Base-by-base conservation (phyloP, 2,888 invertebrate species). In the Lochmaea capreae region DNA sequence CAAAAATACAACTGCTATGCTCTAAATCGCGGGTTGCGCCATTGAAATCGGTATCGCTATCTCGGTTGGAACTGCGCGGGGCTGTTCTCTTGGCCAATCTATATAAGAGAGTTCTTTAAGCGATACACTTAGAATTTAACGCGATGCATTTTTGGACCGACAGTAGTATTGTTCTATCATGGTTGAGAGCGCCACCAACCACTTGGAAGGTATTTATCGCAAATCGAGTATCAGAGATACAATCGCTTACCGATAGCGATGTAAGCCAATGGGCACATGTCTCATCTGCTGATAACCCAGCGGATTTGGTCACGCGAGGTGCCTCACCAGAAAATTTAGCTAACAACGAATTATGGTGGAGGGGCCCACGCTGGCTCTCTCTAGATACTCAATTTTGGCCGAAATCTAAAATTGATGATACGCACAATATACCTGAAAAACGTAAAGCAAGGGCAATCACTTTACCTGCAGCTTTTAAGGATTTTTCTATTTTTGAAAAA, bases 1-100 rank as follows among this genome's bases (percentile, higher is more conserved):
- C 43, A 58, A 22, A 46, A 11, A 57, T 70, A 42, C 39, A 39
- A 26, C 54, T 79, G 18, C 12, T 80, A 10, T 67, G 74, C 42
- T 74, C 78, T 6, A 80, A 79, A 68, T 74, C 78, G 6, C 71
- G 74, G 16, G 76, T 79, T 2, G 74, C 78, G 0, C 80, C 81
- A 8, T 49, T 79, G 22, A 79, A 78, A 69, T 58, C n/a, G 11
- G 39, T 57, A 22, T 76, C 77, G 2, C 58, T 79, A 12, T 79
- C 79, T 11, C 46, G 72, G 59, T 46, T 72, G 2, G 75, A 75
- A 39, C 26, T 71, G 33, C 63, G 70, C 61, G 69, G 58, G 1
- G 73, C 73, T 9, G 43, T 73, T 14, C 57, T 63, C 26, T 63
- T 67, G n/a, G 68, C 49, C 2, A 65, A 49, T 14, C 33, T 72